Percentiles rank a stretch among this genome's conserved stretches.
These are phyloP conservation scores for Colinus virginianus DNA, from an alignment of 2,113 vertebrate species.

Conservation along the genomic window DNA sequence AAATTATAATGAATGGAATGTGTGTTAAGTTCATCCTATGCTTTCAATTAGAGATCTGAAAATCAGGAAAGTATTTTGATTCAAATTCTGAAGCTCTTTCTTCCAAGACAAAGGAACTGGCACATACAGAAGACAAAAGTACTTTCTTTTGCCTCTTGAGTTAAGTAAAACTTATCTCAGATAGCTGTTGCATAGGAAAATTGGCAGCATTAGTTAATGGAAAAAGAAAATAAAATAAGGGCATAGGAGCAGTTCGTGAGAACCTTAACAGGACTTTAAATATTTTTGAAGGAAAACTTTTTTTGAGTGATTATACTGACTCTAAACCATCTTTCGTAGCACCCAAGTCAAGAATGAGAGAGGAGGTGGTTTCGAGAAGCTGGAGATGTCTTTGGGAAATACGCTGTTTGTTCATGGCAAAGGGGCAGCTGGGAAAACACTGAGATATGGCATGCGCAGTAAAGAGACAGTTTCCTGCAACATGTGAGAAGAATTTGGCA, in stretches of 20 bases:
- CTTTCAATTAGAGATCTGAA: neutral
- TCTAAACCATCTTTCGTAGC: neutral
- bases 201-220: neutral
- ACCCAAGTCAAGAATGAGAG: neutral
- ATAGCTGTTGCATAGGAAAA: neutral
- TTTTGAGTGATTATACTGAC: neutral
- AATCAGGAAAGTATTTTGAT: slow-evolving; percentile 20
- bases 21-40: neutral
- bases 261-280: neutral
- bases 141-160: neutral
- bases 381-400: neutral
- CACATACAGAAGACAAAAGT: neutral
- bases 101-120: neutral
- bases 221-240: neutral
- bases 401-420: neutral
- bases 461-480: neutral
- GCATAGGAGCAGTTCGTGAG: neutral
- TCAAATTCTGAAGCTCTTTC: neutral
- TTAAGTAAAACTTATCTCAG: neutral
- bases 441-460: neutral
- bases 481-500: neutral
- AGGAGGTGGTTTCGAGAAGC: slow-evolving; percentile 3
- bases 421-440: neutral
- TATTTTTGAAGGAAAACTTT: neutral
- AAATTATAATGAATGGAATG: neutral